Conservation (phyloP, 2,113 vertebrate species). For the Pogonocichla stellata region DNA sequence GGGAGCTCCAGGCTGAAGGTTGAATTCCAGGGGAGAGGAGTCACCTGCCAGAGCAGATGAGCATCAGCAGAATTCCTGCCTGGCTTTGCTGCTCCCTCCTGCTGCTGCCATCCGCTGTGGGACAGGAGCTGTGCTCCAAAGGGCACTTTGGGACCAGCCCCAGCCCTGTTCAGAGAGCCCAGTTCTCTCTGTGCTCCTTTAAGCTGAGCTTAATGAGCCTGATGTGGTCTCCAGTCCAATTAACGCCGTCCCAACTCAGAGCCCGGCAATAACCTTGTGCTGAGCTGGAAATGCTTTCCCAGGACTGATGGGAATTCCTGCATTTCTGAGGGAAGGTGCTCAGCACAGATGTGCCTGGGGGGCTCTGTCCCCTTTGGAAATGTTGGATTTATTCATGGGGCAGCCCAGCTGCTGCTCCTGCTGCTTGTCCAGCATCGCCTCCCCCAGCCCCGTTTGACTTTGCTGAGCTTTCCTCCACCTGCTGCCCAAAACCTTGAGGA, state of each 20-base stretch:
- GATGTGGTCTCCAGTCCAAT: background rate
- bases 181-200: background rate
- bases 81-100: background rate
- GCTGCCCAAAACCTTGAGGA: too few species aligned
- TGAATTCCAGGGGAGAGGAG: background rate
- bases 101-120: background rate
- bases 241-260: background rate
- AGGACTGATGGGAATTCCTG: background rate
- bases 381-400: too few species aligned
- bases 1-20: background rate
- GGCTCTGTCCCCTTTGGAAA: too few species aligned
- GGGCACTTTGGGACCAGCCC: conserved; percentile 13
- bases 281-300: background rate
- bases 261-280: background rate
- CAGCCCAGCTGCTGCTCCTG: too few species aligned
- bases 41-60: background rate
- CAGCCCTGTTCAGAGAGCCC: background rate
- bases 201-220: conserved; percentile 19
- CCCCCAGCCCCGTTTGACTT: too few species aligned
- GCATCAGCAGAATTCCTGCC: background rate
- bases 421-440: too few species aligned
- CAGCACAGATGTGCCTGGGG: too few species aligned
- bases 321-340: too few species aligned
- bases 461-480: too few species aligned
- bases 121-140: background rate